Evolutionary conservation across 1,140 invertebrate species (phyloP).

Genomic region (Rhizoglyphus robini): DNA sequence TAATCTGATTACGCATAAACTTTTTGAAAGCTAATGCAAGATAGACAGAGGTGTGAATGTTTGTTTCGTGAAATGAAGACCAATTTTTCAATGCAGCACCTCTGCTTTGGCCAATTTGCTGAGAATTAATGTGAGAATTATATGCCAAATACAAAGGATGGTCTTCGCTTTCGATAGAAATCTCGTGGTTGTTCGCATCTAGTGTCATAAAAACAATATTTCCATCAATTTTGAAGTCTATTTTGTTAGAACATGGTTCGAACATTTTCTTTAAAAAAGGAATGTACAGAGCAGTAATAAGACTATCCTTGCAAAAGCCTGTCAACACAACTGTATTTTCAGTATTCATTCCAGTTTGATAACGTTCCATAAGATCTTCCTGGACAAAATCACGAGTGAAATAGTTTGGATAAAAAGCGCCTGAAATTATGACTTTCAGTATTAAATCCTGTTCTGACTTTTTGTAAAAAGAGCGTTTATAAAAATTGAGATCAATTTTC

Average conservation of each 20-base stretch:
- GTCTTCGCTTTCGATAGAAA: slow-evolving; percentile 9
- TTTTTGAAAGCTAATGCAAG: slow-evolving; percentile 13
- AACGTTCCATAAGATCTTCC: background rate
- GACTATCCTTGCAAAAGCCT: slow-evolving; percentile 53
- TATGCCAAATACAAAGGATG: background rate
- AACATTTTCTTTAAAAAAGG: slow-evolving; percentile 33
- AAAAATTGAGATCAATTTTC: slow-evolving; percentile 29
- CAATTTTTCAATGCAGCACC: background rate
- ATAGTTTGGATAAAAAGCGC: slow-evolving; percentile 84
- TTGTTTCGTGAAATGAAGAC: background rate
- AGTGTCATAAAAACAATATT: slow-evolving; percentile 30
- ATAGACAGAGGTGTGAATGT: slow-evolving; percentile 20
- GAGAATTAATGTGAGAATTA: background rate
- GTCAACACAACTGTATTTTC: slow-evolving; percentile 48
- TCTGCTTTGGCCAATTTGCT: background rate
- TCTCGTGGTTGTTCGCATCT: background rate
- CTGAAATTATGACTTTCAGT: slow-evolving; percentile 51
- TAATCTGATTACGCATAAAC: background rate
- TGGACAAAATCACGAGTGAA: slow-evolving; percentile 33
- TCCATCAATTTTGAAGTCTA: slow-evolving; percentile 34
- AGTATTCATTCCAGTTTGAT: slow-evolving; percentile 48
- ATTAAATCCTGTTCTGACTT: slow-evolving; percentile 22
- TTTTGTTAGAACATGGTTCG: slow-evolving; percentile 28
- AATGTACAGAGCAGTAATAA: slow-evolving; percentile 46
- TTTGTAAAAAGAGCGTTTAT: slow-evolving; percentile 3